Evolutionary conservation across 2,888 invertebrate species (phyloP).

Genomic region (Pseudanteris insignis): DNA sequence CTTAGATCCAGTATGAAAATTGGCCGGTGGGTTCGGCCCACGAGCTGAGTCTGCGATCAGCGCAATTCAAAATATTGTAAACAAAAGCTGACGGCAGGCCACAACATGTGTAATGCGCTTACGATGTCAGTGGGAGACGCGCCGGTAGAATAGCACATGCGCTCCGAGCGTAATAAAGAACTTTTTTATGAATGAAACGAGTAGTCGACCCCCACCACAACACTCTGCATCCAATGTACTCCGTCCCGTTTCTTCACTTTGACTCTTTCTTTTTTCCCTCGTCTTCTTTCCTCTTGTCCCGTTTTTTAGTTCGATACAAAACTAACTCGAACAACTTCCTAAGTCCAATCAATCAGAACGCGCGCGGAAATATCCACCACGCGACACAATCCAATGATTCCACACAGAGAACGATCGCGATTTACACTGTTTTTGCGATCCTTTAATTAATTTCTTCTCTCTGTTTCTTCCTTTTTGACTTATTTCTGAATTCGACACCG

Average conservation of each 20-base stretch:
- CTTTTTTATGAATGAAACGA: slow-evolving; percentile 67
- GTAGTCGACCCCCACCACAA: slow-evolving; percentile 33
- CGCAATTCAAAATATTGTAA: slow-evolving; percentile 9
- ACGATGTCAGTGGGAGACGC: slow-evolving; percentile 46
- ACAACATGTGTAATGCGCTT: slow-evolving; percentile 52
- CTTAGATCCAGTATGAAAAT: slow-evolving; percentile 33
- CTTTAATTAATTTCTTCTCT: too few relatives aligned
- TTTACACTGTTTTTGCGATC: too few relatives aligned
- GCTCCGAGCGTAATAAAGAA: slow-evolving; percentile 63
- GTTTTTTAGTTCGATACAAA: background rate
- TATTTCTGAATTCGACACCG: too few relatives aligned
- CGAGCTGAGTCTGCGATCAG: background rate
- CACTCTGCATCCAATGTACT: slow-evolving; percentile 11
- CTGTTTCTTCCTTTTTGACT: too few relatives aligned
- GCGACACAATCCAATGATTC: background rate
- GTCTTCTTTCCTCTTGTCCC: background rate
- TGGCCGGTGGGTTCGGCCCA: slow-evolving; percentile 35
- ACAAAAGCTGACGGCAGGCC: slow-evolving; percentile 12
- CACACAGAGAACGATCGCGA: too few relatives aligned
- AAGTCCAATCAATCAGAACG: background rate
- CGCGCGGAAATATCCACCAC: background rate
- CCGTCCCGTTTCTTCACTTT: slow-evolving; percentile 4
- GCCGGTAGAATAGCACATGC: slow-evolving; percentile 64
- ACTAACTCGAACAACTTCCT: background rate
- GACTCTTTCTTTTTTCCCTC: background rate